phyloP scores from a whole-genome alignment of 2,797 vertebrate genomes.

The Acipenser transmontanus region DNA sequence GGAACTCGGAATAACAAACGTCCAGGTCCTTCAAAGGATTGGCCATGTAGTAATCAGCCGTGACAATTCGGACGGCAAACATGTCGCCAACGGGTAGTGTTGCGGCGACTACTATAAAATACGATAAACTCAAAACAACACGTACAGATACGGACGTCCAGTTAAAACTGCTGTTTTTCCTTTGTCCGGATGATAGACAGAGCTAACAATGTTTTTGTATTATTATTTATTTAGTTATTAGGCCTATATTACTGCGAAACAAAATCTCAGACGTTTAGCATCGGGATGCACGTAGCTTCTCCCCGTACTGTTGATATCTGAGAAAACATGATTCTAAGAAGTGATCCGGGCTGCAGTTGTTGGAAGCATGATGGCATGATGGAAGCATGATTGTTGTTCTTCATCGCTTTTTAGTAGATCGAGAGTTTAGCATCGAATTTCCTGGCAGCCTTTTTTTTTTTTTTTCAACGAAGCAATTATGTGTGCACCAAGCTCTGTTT shows the following conservation, averaged over 20 bases:
- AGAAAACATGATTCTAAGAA: conserved; percentile 21
- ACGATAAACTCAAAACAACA: too few species aligned
- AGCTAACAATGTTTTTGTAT: conserved; percentile 3
- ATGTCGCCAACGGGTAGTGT: conserved; percentile 46
- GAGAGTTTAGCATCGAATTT: conserved; percentile 28
- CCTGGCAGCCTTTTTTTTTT: conserved; percentile 12
- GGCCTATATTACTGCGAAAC: neutral
- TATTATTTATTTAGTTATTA: too few species aligned
- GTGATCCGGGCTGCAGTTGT: conserved; percentile 25
- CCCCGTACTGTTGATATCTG: conserved; percentile 7
- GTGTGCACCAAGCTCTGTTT: conserved; percentile 13
- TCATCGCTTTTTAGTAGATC: neutral
- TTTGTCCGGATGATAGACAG: conserved; percentile 35
- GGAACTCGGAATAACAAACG: conserved; percentile 74
- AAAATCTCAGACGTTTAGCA: conserved; percentile 6
- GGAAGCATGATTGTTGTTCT: conserved; percentile 28
- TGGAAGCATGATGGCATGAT: conserved; percentile 30
- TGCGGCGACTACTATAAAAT: too few species aligned
- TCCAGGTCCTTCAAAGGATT: conserved; percentile 79
- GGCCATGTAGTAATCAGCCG: conserved; percentile 83
- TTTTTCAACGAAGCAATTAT: neutral
- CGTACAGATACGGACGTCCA: too few species aligned
- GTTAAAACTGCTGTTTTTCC: neutral
- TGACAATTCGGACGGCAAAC: conserved; percentile 86
- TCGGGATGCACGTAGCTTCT: conserved; percentile 13